Conservation (phyloP, 2,113 vertebrate genomes). For the Probosciger aterrimus region DNA sequence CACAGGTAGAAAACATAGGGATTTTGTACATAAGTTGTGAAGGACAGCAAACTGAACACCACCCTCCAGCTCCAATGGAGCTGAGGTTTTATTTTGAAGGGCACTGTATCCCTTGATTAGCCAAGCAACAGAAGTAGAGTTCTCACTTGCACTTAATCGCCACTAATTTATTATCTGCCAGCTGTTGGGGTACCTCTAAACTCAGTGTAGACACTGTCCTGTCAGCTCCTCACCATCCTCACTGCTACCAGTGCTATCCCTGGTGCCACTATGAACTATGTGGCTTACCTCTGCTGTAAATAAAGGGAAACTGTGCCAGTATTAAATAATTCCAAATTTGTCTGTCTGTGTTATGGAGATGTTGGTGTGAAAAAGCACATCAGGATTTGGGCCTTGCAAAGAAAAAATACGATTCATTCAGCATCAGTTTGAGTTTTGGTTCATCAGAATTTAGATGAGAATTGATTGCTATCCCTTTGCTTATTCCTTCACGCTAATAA, state of each 20-base stretch:
- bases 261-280: not conserved
- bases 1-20: fast-evolving
- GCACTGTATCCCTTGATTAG: not conserved
- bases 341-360: fast-evolving
- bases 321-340: not conserved
- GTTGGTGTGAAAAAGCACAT: not conserved
- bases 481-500: not conserved
- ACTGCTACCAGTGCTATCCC: not conserved
- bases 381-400: not conserved
- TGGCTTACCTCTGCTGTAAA: not conserved
- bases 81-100: not conserved
- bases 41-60: not conserved
- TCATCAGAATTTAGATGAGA: not conserved
- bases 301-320: not conserved
- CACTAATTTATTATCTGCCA: not conserved
- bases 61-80: not conserved
- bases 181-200: not conserved
- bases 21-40: not conserved
- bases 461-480: not conserved
- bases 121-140: not conserved
- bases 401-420: not conserved
- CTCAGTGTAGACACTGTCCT: not conserved
- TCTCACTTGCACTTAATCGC: not conserved
- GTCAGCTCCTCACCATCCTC: not conserved
- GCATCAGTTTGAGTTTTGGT: not conserved